Conservation (phyloP, 2,797 vertebrate genomes). For the Acanthurus tractus region DNA sequence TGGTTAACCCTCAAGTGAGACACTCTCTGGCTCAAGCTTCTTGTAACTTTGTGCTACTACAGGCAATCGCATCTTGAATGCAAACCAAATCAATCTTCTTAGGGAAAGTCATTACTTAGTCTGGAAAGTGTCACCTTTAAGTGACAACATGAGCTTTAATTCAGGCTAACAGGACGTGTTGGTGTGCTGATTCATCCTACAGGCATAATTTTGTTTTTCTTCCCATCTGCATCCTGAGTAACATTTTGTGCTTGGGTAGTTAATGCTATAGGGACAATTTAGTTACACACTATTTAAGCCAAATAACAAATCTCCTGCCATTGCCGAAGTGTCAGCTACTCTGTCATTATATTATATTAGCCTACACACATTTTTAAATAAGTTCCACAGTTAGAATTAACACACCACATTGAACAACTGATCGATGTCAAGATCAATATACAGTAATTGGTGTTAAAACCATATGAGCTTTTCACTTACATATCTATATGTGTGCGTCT, state of each 20-base stretch:
- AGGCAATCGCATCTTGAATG: background rate
- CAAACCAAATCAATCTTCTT: background rate
- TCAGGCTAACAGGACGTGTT: slow-evolving; percentile 3
- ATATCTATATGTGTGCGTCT: background rate
- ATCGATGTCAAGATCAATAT: background rate
- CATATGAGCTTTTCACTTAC: too few relatives aligned
- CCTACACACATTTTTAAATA: too few relatives aligned
- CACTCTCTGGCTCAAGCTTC: slow-evolving; percentile 15
- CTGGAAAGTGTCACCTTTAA: slow-evolving; percentile 1
- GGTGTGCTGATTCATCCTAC: background rate
- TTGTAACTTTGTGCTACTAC: slow-evolving; percentile 27
- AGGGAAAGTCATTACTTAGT: background rate
- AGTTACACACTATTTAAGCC: background rate
- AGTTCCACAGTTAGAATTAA: background rate
- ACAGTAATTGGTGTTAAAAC: background rate
- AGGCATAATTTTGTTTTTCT: background rate
- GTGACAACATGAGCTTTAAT: slow-evolving; percentile 2
- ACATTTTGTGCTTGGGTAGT: slow-evolving; percentile 10
- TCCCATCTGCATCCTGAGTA: slow-evolving; percentile 1
- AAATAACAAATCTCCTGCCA: background rate
- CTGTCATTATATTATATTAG: too few relatives aligned
- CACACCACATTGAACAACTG: background rate
- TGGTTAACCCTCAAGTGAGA: slow-evolving; percentile 46
- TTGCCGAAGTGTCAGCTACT: background rate
- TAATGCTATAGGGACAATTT: slow-evolving; percentile 7